A percentile compares a stretch with the other conserved stretches of the same genome.
These are phyloP conservation scores for Coleophora deauratella DNA, from an alignment of 2,888 invertebrate genomes.

Conservation along the genomic window DNA sequence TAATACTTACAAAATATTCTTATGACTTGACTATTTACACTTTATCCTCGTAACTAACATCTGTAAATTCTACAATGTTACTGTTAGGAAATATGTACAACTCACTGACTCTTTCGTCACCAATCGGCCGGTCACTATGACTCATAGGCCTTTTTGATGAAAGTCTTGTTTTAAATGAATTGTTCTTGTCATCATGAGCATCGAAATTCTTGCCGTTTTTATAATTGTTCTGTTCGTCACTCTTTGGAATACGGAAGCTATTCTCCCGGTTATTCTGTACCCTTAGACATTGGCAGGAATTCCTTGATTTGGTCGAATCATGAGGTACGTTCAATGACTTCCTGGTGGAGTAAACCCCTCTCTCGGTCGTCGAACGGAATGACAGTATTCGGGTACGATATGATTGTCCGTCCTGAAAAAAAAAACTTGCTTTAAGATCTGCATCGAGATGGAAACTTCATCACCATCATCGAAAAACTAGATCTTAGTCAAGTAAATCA, in stretches of 20 bases:
- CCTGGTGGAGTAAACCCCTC: constrained; percentile 47
- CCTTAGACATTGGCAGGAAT: constrained; percentile 44
- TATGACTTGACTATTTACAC: constrained; percentile 39
- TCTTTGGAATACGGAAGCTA: constrained; percentile 34
- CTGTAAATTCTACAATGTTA: constrained; percentile 61
- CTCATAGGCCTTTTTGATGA: constrained; percentile 25
- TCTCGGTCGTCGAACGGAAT: constrained; percentile 58
- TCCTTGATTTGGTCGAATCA: constrained; percentile 41
- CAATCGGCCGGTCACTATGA: constrained; percentile 38
- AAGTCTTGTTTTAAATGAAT: constrained; percentile 30
- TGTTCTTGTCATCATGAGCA: constrained; percentile 23
- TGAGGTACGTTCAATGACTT: constrained; percentile 48
- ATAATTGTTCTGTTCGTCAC: constrained; percentile 32
- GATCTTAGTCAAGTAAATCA: too few relatives aligned
- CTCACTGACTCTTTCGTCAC: constrained; percentile 59
- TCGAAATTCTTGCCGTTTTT: constrained; percentile 27
- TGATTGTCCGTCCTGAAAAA: constrained; percentile 55
- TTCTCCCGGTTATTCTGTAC: constrained; percentile 42
- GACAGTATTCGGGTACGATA: constrained; percentile 59
- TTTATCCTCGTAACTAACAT: constrained; percentile 59
- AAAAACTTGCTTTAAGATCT: too few relatives aligned
- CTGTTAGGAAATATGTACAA: constrained; percentile 66
- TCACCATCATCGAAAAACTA: too few relatives aligned
- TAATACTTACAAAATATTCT: too few relatives aligned
- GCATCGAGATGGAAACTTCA: too few relatives aligned